phyloP scores from a whole-genome alignment of 2,113 vertebrate genomes.

The Pica pica region DNA sequence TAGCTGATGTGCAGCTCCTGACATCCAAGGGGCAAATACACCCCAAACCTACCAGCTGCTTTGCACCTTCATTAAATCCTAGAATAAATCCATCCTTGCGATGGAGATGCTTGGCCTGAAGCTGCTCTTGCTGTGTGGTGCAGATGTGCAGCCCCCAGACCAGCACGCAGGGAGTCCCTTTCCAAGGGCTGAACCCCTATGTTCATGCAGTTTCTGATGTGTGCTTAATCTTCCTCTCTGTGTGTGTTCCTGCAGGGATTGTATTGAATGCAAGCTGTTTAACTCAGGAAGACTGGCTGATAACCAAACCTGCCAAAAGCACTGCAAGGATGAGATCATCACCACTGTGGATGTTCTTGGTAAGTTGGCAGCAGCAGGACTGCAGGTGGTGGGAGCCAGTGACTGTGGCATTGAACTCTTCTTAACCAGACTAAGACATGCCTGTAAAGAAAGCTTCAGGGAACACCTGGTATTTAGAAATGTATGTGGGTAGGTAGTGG shows the following conservation, averaged over 20 bases:
- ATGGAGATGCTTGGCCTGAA: neutral
- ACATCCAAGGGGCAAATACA: neutral
- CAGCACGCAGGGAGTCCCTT: neutral
- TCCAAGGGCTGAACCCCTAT: fast-evolving
- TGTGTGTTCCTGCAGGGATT: constrained; percentile 79
- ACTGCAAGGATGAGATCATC: constrained; percentile 91
- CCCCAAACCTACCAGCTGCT: neutral
- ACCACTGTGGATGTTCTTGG: constrained; percentile 82
- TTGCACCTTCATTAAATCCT: neutral
- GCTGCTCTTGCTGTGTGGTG: neutral
- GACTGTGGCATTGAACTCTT: neutral
- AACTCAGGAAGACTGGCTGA: constrained; percentile 83
- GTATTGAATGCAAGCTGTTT: constrained; percentile 91
- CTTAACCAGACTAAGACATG: neutral
- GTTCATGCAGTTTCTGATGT: fast-evolving
- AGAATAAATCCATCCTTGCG: neutral
- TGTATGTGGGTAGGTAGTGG: neutral
- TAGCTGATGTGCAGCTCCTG: neutral
- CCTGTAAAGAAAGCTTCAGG: neutral
- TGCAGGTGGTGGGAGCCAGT: neutral
- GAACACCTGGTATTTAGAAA: neutral
- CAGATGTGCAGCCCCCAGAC: neutral
- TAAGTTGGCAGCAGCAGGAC: constrained; percentile 65
- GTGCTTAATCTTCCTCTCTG: neutral
- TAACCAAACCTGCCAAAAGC: constrained; percentile 93